Evolutionary conservation across 2,797 vertebrate genomes (phyloP).

Genomic region (Aeoliscus strigatus): DNA sequence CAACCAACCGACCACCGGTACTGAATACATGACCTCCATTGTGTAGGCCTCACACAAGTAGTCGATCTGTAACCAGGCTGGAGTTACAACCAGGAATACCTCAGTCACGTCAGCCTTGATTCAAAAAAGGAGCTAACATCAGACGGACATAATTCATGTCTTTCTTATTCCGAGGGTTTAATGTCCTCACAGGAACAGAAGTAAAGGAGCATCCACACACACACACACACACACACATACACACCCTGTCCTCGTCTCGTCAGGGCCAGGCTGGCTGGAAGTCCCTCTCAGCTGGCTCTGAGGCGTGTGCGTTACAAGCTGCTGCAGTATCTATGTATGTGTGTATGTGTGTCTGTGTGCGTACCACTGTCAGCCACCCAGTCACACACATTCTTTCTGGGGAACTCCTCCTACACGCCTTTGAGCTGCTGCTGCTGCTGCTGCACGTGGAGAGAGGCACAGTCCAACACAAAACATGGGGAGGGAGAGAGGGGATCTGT

Average conservation of each 20-base stretch:
- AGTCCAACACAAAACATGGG: slow-evolving; percentile 67
- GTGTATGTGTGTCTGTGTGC: slow-evolving; percentile 11
- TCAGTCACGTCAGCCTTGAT: neutral
- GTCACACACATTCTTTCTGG: slow-evolving; percentile 68
- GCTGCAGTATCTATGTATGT: slow-evolving; percentile 21
- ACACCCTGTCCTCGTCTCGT: slow-evolving; percentile 25
- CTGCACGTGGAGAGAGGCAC: slow-evolving; percentile 67
- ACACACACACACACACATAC: slow-evolving; percentile 22
- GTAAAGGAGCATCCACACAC: slow-evolving; percentile 15
- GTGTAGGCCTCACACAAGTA: too few species aligned
- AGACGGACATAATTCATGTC: neutral
- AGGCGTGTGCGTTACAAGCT: slow-evolving; percentile 54
- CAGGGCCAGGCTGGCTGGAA: slow-evolving; percentile 56
- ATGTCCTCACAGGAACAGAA: slow-evolving; percentile 15
- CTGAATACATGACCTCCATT: too few species aligned
- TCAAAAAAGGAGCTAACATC: slow-evolving; percentile 12
- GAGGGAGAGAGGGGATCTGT: slow-evolving; percentile 28
- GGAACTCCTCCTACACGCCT: slow-evolving; percentile 74
- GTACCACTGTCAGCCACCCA: slow-evolving; percentile 48
- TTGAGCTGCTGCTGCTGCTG: slow-evolving; percentile 58
- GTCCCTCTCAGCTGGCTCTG: slow-evolving; percentile 59
- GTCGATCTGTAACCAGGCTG: neutral
- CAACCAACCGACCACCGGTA: too few species aligned
- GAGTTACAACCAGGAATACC: neutral
- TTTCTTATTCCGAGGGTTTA: slow-evolving; percentile 3